Percentiles rank a stretch among this genome's conserved stretches.
Evolutionary conservation across 2,797 vertebrate genomes (phyloP).

Genomic region (Enteromius anoplus): DNA sequence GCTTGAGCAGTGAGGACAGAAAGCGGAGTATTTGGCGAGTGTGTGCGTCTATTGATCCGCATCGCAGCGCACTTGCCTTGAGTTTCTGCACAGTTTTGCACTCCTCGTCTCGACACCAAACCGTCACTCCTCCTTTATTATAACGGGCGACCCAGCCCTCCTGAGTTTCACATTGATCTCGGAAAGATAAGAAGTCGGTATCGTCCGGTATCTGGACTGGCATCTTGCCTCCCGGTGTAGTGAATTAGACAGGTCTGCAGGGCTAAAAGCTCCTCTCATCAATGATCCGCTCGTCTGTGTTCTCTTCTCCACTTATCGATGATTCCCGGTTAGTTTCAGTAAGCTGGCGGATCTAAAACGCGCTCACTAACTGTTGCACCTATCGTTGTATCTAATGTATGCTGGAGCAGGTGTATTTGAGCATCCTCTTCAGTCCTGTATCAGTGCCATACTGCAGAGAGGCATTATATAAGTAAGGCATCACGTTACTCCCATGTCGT

Average conservation of each 20-base stretch:
- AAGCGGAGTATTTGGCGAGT: background rate
- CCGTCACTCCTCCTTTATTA: slow-evolving; percentile 82
- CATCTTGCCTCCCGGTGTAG: slow-evolving; percentile 66
- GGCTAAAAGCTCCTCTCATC: slow-evolving; percentile 33
- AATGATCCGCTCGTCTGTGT: slow-evolving; percentile 24
- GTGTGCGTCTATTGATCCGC: slow-evolving; percentile 48
- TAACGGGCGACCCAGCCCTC: slow-evolving; percentile 85
- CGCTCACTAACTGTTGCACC: background rate
- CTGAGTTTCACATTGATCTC: slow-evolving; percentile 79
- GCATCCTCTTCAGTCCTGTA: slow-evolving; percentile 31
- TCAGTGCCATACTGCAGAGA: slow-evolving; percentile 32
- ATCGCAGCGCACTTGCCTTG: slow-evolving; percentile 78
- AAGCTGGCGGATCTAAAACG: background rate
- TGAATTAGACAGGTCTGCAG: slow-evolving; percentile 33
- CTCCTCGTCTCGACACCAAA: slow-evolving; percentile 81
- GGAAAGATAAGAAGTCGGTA: slow-evolving; percentile 85
- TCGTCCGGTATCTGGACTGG: slow-evolving; percentile 86
- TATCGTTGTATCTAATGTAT: slow-evolving; percentile 24
- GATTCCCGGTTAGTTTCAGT: background rate
- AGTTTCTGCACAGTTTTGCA: slow-evolving; percentile 79
- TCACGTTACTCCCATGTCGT: slow-evolving; percentile 59
- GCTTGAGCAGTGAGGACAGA: background rate
- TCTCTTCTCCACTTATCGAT: background rate
- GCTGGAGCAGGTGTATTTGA: slow-evolving; percentile 58
- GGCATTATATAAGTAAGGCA: slow-evolving; percentile 63